Evolutionary conservation across 2,888 invertebrate species (phyloP).

Genomic region (Hypselothyrea guttata): DNA sequence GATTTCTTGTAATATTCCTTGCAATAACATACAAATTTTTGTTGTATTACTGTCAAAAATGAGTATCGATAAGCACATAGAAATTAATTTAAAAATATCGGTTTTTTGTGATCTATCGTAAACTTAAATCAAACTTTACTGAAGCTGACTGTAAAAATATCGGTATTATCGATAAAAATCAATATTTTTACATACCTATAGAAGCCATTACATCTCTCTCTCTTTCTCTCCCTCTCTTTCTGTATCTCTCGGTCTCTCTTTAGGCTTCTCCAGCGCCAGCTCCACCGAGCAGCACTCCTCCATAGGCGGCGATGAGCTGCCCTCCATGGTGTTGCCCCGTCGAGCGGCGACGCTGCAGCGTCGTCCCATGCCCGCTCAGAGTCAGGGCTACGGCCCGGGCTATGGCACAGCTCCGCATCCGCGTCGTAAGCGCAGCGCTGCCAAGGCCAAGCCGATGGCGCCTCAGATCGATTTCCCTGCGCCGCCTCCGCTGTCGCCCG

Average conservation of each 20-base stretch:
- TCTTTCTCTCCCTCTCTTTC: neutral
- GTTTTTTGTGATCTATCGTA: too few relatives aligned
- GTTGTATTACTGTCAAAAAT: too few relatives aligned
- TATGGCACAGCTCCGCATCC: conserved; percentile 69
- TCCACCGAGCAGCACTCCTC: conserved; percentile 73
- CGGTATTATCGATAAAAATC: too few relatives aligned
- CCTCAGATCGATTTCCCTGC: conserved; percentile 81
- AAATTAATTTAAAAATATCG: too few relatives aligned
- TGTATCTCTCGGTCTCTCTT: neutral
- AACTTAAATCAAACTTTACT: too few relatives aligned
- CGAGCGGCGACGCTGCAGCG: conserved; percentile 62
- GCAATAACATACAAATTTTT: too few relatives aligned
- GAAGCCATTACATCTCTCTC: neutral
- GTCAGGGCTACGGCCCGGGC: conserved; percentile 24
- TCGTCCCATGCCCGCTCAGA: conserved; percentile 33
- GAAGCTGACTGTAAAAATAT: too few relatives aligned
- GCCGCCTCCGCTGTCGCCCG: conserved; percentile 75
- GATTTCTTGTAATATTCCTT: too few relatives aligned
- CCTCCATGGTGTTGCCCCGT: conserved; percentile 39
- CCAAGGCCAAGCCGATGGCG: conserved; percentile 69
- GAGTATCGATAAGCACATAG: too few relatives aligned
- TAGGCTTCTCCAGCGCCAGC: conserved; percentile 77
- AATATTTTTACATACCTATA: too few relatives aligned
- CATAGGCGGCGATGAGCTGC: conserved; percentile 58
- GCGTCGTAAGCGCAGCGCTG: conserved; percentile 70